Evolutionary conservation across 2,888 invertebrate species (phyloP).

Genomic region (Ectobius pallidus): DNA sequence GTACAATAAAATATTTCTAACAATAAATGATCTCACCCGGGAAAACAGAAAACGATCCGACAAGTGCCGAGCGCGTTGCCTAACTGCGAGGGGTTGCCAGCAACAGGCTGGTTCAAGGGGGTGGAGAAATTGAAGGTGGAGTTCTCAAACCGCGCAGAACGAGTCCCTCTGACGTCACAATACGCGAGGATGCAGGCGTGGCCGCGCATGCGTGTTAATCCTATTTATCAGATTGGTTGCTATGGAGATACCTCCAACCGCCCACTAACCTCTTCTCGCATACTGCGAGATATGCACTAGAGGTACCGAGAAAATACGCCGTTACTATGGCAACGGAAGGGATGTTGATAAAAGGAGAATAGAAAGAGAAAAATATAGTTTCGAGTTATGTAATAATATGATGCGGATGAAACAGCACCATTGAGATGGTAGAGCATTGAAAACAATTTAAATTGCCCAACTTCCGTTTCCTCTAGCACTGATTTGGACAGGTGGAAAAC

Average conservation of each 20-base stretch:
- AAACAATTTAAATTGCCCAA: background rate
- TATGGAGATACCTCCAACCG: slow-evolving; percentile 40
- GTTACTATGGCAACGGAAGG: slow-evolving; percentile 15
- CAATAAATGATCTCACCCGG: slow-evolving; percentile 14
- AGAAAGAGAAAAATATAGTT: too few relatives aligned
- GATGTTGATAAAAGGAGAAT: background rate
- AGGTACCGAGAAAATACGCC: background rate
- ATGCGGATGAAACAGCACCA: slow-evolving; percentile 7
- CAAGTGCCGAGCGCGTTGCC: slow-evolving; percentile 44
- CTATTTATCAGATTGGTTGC: slow-evolving; percentile 40
- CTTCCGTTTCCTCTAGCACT: background rate
- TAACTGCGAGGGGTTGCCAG: slow-evolving; percentile 52
- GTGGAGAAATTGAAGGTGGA: slow-evolving; percentile 29
- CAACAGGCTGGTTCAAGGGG: slow-evolving; percentile 55
- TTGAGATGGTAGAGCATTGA: background rate
- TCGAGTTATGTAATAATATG: slow-evolving; percentile 10
- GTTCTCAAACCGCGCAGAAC: slow-evolving; percentile 3
- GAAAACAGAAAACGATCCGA: slow-evolving; percentile 39
- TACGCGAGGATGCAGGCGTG: slow-evolving; percentile 33
- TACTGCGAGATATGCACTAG: slow-evolving; percentile 6
- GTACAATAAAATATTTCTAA: background rate
- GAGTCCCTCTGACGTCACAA: slow-evolving; percentile 34
- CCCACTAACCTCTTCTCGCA: slow-evolving; percentile 16
- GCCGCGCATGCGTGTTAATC: slow-evolving; percentile 35
- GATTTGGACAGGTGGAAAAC: too few relatives aligned